Base-by-base conservation (phyloP, 2,113 vertebrate genomes). In the Patagioenas fasciata region DNA sequence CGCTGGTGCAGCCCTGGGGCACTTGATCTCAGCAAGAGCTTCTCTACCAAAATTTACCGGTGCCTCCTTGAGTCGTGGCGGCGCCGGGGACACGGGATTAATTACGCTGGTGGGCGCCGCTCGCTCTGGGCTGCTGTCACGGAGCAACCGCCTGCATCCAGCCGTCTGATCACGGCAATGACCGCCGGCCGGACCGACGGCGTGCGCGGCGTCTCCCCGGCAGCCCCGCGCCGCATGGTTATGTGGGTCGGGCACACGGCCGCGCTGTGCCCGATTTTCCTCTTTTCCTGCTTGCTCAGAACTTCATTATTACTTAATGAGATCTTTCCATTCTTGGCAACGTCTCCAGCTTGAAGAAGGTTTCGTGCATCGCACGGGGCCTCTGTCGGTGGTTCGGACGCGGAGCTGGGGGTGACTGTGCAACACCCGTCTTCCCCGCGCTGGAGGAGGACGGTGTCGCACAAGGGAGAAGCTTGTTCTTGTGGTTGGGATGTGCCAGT, bases 261-360 rank as follows among this genome's bases (percentile, higher is more conserved):
- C 6, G 1, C 15, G 2, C 36, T 15, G 67, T 72, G 65, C 65
- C 64, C 15, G 38, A 21, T 57, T 56, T 29, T 80, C 15, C 44
- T 26, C 58, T 78, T 90, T 48, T 73, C 80, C 60, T 77, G 5
- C 71, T 91, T 29, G 36, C 72, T 71, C 6, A 0, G 84, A 79
- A 65, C 90, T 58, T 88, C 85, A 42, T 77, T 80, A 82, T 80
- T 91, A 65, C 58, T 91, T 95, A 51, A 57, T 73, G 90, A 91
- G 82, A 81, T 87, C 80, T 75, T 93, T 91, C 88, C 74, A 29
- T 75, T 84, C 78, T 85, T 71, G 78, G 66, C 86, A 80, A 38
- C n/a, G 48, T 83, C 72, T 72, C 0, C 10, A 89, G 80, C 77
- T 71, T 11, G 66, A 53, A 26, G 83, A 44, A 12, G 15, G 47